Base-by-base conservation (phyloP, 2,113 vertebrate genomes). In the Monarcha castaneiventris region DNA sequence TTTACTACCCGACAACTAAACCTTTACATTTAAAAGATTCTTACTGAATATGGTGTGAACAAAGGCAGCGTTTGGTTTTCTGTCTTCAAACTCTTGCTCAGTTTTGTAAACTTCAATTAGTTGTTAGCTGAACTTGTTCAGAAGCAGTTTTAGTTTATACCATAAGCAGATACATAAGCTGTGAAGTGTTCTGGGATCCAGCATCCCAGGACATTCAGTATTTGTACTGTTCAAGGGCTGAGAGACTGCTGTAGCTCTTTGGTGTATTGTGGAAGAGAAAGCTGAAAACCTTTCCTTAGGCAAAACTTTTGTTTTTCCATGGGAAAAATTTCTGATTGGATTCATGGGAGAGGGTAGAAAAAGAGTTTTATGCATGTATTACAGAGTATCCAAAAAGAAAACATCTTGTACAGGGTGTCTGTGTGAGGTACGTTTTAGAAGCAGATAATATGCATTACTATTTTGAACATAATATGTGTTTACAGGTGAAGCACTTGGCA, bases 391-490 rank as follows among this genome's bases (percentile, higher is more conserved):
- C 26, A 35, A n/a, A 81, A 77, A n/a, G 11, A 48, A 74, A 84
- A 39, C 16, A 20, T 22, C 27, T 46, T 66, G 33, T 12, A 25
- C 17, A 18, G 39, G 7, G 18, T 54, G 39, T 22, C 7, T 46
- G 5, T 7, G 15, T 17, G 32, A 71, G 52, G 14, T 35, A 16
- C 5, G 2, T 20, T 4, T 33, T 18, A 44, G 52, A n/a, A 74
- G 21, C 8, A 52, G 23, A 29, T 7, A 19, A 1, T 1, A 7
- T 4, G 7, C 7, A 3, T 46, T 52, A 5, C 1, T 1, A 5
- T 27, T 30, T 16, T 52, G 29, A 84, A 63, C 21, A 22, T 16
- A 18, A 0, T 11, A 15, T 5, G 3, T 75, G 23, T 37, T 66
- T 58, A 7, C 27, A 75, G 15, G 9, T 22, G 46, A 81, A 69